Percentiles rank a stretch among this genome's conserved stretches.
These are phyloP conservation scores for Asarcornis scutulata DNA, from an alignment of 2,113 vertebrate species.

Conservation along the genomic window DNA sequence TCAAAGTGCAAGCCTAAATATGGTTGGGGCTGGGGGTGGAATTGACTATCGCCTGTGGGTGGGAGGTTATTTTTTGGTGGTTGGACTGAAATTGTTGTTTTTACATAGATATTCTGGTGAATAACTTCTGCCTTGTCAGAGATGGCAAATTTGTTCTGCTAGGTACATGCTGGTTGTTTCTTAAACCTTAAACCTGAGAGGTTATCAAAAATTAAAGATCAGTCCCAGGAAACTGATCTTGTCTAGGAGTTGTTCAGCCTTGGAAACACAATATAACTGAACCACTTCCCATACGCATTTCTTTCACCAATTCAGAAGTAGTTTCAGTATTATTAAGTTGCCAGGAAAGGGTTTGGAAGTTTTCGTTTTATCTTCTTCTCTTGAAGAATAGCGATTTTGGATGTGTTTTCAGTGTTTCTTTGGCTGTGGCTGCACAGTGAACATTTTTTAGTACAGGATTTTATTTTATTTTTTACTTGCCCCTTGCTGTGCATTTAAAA, in stretches of 20 bases:
- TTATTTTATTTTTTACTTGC: neutral
- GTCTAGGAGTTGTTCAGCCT: neutral
- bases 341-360: neutral
- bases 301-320: neutral
- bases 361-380: neutral
- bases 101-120: neutral
- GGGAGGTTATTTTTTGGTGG: neutral
- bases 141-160: neutral
- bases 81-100: neutral
- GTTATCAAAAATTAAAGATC: neutral
- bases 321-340: neutral
- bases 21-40: neutral
- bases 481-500: neutral
- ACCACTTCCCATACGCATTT: neutral
- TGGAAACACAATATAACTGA: neutral
- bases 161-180: neutral
- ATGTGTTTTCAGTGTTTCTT: neutral
- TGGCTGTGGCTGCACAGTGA: neutral
- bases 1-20: constrained; percentile 35
- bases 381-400: neutral
- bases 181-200: neutral
- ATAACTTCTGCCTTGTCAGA: neutral
- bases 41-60: neutral
- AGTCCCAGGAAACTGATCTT: neutral
- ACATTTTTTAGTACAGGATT: neutral